A percentile compares a stretch with the other conserved stretches of the same genome.
Conservation (phyloP, 2,888 invertebrate species). For the Megastigmus dorsalis region DNA sequence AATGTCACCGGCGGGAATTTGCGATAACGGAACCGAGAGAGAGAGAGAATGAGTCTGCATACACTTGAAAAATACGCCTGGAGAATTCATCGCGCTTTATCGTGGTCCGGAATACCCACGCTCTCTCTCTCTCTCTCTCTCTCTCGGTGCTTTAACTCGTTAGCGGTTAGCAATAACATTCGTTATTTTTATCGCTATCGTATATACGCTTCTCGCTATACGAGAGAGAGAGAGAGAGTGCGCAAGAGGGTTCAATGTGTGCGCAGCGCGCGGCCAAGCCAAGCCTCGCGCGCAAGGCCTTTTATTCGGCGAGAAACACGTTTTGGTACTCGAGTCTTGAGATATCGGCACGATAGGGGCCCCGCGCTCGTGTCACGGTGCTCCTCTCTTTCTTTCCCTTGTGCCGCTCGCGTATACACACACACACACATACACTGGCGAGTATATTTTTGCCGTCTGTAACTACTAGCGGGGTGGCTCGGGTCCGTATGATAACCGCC, state of each 20-base stretch:
- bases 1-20: slow-evolving; percentile 65
- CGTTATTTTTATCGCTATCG: slow-evolving; percentile 72
- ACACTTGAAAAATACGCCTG: slow-evolving; percentile 33
- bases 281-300: slow-evolving; percentile 61
- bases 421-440: too few species aligned
- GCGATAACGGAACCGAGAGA: slow-evolving; percentile 61
- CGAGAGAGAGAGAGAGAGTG: too few species aligned
- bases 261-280: background rate
- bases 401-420: background rate
- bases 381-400: background rate
- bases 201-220: slow-evolving; percentile 18
- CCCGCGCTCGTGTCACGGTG: background rate
- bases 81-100: slow-evolving; percentile 58
- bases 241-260: background rate
- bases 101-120: slow-evolving; percentile 65
- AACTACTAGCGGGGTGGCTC: background rate
- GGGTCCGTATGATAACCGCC: slow-evolving; percentile 19
- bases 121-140: slow-evolving; percentile 44
- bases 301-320: slow-evolving; percentile 71
- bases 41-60: background rate
- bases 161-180: slow-evolving; percentile 72
- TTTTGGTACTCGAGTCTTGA: slow-evolving; percentile 71
- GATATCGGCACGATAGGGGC: slow-evolving; percentile 63
- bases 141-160: slow-evolving; percentile 67
- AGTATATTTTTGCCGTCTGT: slow-evolving; percentile 18